A percentile compares a stretch with the other conserved stretches of the same genome.
Evolutionary conservation across 2,888 invertebrate species (phyloP).

Genomic region (Papilio protenor): DNA sequence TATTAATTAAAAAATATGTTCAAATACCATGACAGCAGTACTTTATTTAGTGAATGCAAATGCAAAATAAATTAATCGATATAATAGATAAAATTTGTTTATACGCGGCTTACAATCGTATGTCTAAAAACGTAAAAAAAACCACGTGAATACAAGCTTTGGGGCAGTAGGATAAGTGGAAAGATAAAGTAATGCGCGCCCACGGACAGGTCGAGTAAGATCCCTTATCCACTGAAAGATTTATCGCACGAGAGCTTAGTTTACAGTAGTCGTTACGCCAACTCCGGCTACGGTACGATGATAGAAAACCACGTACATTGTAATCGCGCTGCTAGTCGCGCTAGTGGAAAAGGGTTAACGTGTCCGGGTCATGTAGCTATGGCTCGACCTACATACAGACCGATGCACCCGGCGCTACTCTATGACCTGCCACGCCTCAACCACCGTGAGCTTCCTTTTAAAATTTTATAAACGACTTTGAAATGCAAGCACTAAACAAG

Average conservation of each 20-base stretch:
- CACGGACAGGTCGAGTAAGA: background rate
- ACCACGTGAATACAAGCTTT: background rate
- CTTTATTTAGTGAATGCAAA: too few relatives aligned
- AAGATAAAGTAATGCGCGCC: slow-evolving; percentile 17
- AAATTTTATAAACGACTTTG: slow-evolving; percentile 1
- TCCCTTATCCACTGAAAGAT: background rate
- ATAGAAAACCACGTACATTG: background rate
- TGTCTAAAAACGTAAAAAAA: too few relatives aligned
- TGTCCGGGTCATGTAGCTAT: slow-evolving; percentile 12
- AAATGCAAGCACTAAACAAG: background rate
- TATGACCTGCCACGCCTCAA: slow-evolving; percentile 14
- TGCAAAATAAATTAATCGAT: too few relatives aligned
- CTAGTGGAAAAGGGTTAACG: background rate
- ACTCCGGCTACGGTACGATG: too few relatives aligned
- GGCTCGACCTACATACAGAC: slow-evolving; percentile 35
- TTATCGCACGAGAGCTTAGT: background rate
- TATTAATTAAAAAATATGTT: too few relatives aligned
- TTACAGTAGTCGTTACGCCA: background rate
- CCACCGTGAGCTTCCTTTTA: slow-evolving; percentile 14
- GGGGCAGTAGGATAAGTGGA: background rate
- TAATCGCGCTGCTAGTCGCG: background rate
- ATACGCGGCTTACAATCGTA: too few relatives aligned
- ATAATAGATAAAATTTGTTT: too few relatives aligned
- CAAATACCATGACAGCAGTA: too few relatives aligned
- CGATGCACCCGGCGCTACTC: slow-evolving; percentile 26